Evolutionary conservation across 2,797 vertebrate genomes (phyloP).

Genomic region (Telmatherina bonti): DNA sequence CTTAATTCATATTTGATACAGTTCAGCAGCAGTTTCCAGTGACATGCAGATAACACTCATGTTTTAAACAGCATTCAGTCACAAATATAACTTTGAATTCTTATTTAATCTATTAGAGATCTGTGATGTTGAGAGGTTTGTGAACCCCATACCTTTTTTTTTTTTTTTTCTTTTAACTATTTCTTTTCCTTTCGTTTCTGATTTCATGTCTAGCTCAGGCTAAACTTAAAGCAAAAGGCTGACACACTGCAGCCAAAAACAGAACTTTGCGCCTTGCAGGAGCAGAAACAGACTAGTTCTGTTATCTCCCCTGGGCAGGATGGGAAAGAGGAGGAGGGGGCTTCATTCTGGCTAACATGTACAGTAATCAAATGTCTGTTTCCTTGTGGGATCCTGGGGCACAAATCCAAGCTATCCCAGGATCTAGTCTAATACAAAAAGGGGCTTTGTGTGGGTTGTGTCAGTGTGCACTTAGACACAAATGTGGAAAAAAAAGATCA

Average conservation of each 20-base stretch:
- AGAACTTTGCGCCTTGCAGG: constrained; percentile 30
- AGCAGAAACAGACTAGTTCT: constrained; percentile 50
- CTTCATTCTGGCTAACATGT: constrained; percentile 62
- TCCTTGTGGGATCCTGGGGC: constrained; percentile 47
- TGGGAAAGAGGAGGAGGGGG: constrained; percentile 22
- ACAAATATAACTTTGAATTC: background rate
- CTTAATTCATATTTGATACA: background rate
- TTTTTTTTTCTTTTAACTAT: too few relatives aligned
- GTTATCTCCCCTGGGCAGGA: constrained; percentile 64
- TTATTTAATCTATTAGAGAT: background rate
- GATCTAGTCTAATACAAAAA: constrained; percentile 57
- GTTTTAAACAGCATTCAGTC: background rate
- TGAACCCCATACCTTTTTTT: too few relatives aligned
- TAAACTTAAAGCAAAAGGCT: constrained; percentile 18
- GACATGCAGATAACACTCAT: background rate
- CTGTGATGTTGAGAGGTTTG: background rate
- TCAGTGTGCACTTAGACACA: constrained; percentile 28
- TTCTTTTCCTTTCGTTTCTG: background rate
- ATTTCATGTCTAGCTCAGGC: constrained; percentile 13
- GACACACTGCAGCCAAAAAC: constrained; percentile 22
- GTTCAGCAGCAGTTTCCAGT: constrained; percentile 2
- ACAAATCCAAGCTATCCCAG: constrained; percentile 55
- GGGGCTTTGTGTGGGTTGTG: constrained; percentile 51
- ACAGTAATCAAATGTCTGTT: constrained; percentile 70
- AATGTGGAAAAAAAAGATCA: constrained; percentile 15